Base-by-base conservation (phyloP, 2,113 vertebrate species). In the Apodemus speciosus region DNA sequence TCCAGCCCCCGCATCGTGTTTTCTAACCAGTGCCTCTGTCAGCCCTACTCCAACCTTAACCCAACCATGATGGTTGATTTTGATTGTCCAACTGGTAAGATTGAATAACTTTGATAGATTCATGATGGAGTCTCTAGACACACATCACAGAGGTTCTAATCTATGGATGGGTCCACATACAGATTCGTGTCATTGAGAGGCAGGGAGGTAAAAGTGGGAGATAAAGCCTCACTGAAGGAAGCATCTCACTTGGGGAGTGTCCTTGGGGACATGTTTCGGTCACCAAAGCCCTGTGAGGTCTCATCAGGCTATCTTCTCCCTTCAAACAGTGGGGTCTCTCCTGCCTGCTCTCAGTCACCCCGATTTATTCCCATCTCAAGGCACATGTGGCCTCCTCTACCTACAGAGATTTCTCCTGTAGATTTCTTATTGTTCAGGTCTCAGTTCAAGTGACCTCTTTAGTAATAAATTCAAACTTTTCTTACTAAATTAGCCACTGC, bases 331-430 rank as follows among this genome's bases (percentile, higher is more conserved):
- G 7, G n/a, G 23, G 25, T 43, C 58, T 56, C 5, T 5, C 4
- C 10, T 30, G 3, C 38, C 56, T n/a, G 23, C 38, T 68, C 60
- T 68, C 11, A 49, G 7, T 90, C 11, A 81, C 23, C 2, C 15
- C 18, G 35, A 38, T n/a, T 4, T 32, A 16, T 7, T 53, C 46
- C 83, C 3, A 10, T 68, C 80, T 35, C 68, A 68, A 30, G 35
- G 7, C 0, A n/a, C 64, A 6, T 38, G 23, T 9, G 35, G 25
- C 20, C 43, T 46, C 15, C 0, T 25, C 35, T 0, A 40, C 23
- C 15, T 23, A 5, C 53, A 40, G 77, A 43, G 16, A 46, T 46
- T 15, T 95, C 46, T 81, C 20, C 25, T 23, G 46, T 21, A 6
- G 53, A 30, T 30, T 77, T 77, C 2, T 68, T 18, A 53, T 40